phyloP scores from a whole-genome alignment of 2,888 invertebrate genomes.

The Limnephilus lunatus region DNA sequence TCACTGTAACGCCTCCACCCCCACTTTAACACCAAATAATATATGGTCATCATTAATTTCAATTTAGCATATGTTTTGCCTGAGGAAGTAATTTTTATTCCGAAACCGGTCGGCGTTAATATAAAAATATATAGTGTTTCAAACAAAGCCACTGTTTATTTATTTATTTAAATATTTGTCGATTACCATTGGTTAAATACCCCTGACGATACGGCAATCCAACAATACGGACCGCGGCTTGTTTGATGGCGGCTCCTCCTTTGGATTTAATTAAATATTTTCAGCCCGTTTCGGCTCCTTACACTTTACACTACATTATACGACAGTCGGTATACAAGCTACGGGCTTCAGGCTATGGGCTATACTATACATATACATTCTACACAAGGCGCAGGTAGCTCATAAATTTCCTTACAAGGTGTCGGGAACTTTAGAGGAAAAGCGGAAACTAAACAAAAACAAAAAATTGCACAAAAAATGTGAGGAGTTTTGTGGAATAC shows the following conservation, averaged over 20 bases:
- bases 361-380: neutral
- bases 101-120: too few relatives aligned
- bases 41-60: too few relatives aligned
- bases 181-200: slow-evolving; percentile 5
- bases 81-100: too few relatives aligned
- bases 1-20: too few relatives aligned
- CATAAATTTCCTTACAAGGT: neutral
- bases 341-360: neutral
- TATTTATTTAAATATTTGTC: neutral
- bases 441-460: neutral
- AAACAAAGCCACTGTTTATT: too few relatives aligned
- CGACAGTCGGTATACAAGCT: slow-evolving; percentile 34
- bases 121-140: too few relatives aligned
- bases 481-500: neutral
- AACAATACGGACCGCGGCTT: slow-evolving; percentile 52
- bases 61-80: too few relatives aligned
- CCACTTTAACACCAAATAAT: too few relatives aligned
- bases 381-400: neutral
- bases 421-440: neutral
- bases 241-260: slow-evolving; percentile 58
- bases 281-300: slow-evolving; percentile 53
- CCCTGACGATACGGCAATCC: slow-evolving; percentile 17
- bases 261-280: slow-evolving; percentile 66
- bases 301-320: slow-evolving; percentile 42
- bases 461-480: neutral